Conservation (phyloP, 1,140 invertebrate species). For the Orussus abietinus region DNA sequence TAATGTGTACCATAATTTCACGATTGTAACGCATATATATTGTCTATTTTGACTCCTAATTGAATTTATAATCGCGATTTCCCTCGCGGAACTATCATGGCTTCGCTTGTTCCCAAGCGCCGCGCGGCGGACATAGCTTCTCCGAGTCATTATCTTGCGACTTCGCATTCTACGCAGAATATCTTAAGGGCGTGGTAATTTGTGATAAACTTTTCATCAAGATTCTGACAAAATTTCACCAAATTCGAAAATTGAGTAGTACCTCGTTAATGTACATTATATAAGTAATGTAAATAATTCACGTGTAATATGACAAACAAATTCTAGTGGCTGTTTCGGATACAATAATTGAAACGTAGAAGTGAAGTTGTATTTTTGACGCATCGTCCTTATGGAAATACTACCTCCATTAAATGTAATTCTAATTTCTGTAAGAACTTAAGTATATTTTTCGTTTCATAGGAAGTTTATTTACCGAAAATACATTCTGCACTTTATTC, state of each 20-base stretch:
- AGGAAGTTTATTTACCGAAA: no score
- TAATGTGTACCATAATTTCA: constrained; percentile 10
- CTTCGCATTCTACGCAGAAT: background rate
- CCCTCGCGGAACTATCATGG: background rate
- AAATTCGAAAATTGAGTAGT: background rate
- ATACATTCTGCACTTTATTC: no score
- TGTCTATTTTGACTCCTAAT: constrained; percentile 5
- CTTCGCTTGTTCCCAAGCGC: background rate
- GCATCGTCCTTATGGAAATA: no score
- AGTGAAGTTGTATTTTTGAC: no score
- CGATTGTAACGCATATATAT: constrained; percentile 9
- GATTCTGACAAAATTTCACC: background rate
- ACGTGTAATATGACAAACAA: no score
- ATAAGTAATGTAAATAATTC: background rate
- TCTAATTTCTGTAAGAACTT: no score
- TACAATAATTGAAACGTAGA: no score
- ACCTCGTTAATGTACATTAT: background rate
- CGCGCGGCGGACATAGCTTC: background rate
- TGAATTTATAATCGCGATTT: constrained; percentile 3
- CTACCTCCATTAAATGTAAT: no score
- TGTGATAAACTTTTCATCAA: background rate
- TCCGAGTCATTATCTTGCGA: background rate
- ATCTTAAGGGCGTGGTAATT: background rate
- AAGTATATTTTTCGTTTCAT: no score
- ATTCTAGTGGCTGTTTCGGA: no score